Evolutionary conservation across 2,113 vertebrate genomes (phyloP).

Genomic region (Canis aureus): DNA sequence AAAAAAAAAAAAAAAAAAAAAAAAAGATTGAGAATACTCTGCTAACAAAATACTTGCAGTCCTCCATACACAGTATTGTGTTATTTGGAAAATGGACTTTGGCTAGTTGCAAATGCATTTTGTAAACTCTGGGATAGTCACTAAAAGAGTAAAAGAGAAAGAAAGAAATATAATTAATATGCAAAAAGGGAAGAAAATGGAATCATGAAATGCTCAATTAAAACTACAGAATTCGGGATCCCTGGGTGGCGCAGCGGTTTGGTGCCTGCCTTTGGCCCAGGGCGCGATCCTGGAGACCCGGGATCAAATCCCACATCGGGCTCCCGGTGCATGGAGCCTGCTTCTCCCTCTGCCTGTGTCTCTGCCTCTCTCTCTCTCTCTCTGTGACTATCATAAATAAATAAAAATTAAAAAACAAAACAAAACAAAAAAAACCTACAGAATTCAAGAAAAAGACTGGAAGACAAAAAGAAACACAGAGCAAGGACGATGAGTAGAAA

Average conservation of each 20-base stretch:
- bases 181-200: neutral
- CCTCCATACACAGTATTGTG: fast-evolving
- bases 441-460: neutral
- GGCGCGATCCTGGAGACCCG: too few species aligned
- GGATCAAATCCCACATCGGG: too few species aligned
- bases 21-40: fast-evolving
- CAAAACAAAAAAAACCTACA: too few species aligned
- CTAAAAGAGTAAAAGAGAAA: neutral
- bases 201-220: neutral
- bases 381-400: too few species aligned
- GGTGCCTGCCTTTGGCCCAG: too few species aligned
- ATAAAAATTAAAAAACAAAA: too few species aligned
- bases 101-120: neutral
- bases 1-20: neutral
- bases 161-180: neutral
- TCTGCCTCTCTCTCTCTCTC: too few species aligned
- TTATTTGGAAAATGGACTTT: neutral
- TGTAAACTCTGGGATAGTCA: neutral
- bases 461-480: neutral
- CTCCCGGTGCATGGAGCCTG: too few species aligned
- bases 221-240: neutral
- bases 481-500: neutral
- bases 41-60: fast-evolving
- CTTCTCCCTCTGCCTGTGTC: too few species aligned
- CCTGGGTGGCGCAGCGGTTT: too few species aligned